phyloP scores from a whole-genome alignment of 2,113 vertebrate species.

The Oenanthe oenanthe region DNA sequence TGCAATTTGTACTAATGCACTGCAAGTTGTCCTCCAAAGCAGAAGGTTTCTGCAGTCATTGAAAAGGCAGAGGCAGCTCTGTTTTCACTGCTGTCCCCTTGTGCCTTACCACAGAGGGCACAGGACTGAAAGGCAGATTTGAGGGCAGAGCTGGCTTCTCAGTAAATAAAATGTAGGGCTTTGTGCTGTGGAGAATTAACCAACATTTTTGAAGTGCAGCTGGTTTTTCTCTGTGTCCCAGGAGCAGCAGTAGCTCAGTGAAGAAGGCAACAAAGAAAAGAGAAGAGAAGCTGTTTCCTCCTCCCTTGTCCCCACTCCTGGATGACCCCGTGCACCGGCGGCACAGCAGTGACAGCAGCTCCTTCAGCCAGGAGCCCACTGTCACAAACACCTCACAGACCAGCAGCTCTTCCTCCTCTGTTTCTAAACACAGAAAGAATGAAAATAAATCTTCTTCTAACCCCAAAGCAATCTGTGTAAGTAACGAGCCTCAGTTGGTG shows the following conservation, averaged over 20 bases:
- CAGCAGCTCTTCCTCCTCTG: conserved; percentile 71
- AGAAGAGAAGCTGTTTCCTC: conserved; percentile 91
- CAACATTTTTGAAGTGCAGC: background rate
- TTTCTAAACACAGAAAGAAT: conserved; percentile 84
- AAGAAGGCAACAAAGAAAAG: conserved; percentile 87
- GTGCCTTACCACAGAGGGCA: background rate
- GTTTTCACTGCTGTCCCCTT: background rate
- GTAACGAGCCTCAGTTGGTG: background rate
- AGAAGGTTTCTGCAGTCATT: background rate
- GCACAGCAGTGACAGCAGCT: conserved; percentile 75
- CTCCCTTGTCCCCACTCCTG: conserved; percentile 87
- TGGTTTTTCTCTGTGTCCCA: conserved; percentile 15
- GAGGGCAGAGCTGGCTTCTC: background rate
- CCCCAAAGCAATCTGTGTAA: conserved; percentile 83
- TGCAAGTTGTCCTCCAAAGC: conserved; percentile 50
- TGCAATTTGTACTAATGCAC: conserved; percentile 50
- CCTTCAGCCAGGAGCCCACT: conserved; percentile 81
- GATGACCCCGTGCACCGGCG: conserved; percentile 83
- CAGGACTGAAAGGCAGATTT: background rate
- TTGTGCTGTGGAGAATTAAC: background rate
- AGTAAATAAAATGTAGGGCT: background rate
- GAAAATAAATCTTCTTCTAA: conserved; percentile 84
- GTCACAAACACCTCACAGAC: conserved; percentile 37
- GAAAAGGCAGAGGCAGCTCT: background rate
- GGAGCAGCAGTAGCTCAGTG: conserved; percentile 71